Percentiles rank a stretch among this genome's conserved stretches.
Conservation (phyloP, 2,797 vertebrate species). For the Coendou prehensilis region DNA sequence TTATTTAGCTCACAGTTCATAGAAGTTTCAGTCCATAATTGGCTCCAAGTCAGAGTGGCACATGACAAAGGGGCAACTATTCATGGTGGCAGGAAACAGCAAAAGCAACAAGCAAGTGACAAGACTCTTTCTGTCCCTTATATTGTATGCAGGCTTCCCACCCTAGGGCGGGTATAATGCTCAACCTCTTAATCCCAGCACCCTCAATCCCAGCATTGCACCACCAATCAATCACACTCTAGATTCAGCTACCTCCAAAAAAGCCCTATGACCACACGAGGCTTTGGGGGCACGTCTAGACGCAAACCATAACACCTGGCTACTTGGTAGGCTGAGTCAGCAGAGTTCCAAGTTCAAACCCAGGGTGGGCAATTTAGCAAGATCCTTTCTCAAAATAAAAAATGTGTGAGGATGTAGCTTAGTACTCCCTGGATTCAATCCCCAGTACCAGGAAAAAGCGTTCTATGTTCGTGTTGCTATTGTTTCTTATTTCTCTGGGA, state of each 20-base stretch:
- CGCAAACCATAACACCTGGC: background rate
- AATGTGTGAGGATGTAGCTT: background rate
- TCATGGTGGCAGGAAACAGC: background rate
- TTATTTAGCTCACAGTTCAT: background rate
- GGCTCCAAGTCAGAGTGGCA: background rate
- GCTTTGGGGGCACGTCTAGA: background rate
- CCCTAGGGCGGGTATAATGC: background rate
- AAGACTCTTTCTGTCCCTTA: background rate
- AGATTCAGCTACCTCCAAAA: background rate
- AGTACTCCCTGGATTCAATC: background rate
- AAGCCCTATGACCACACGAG: background rate
- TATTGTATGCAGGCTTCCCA: background rate
- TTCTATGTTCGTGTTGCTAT: background rate
- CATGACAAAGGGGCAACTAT: background rate
- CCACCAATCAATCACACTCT: background rate
- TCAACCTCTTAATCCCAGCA: background rate
- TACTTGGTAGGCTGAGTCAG: background rate
- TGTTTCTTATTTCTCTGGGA: conserved; percentile 37
- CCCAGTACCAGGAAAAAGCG: background rate
- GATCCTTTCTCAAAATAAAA: background rate
- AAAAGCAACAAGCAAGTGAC: background rate
- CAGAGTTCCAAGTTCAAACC: background rate
- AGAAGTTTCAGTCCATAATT: background rate
- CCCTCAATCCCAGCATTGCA: background rate
- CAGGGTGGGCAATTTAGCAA: background rate